These are phyloP conservation scores for Thoracochromis brauschi DNA, from an alignment of 2,113 vertebrate genomes.

Conservation along the genomic window DNA sequence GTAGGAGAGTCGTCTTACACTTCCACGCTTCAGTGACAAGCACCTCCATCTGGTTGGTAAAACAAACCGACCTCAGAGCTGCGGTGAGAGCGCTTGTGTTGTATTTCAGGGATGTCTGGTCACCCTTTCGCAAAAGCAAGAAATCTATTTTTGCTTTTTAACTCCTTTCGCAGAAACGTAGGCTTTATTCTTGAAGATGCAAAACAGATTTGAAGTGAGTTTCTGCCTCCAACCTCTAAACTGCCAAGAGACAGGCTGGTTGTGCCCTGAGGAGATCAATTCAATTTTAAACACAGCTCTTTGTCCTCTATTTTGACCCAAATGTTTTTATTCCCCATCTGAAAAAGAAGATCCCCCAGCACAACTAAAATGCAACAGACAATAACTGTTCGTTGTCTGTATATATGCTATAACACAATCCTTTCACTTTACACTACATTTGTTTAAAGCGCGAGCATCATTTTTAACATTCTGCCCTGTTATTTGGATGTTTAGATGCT, in stretches of 20 bases:
- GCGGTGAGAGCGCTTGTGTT: fast-evolving
- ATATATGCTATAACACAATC: fast-evolving
- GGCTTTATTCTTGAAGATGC: background rate
- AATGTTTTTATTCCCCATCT: background rate
- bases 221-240: background rate
- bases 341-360: background rate
- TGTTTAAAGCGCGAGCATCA: background rate
- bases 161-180: background rate
- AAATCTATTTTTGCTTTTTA: background rate
- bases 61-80: background rate
- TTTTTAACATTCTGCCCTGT: background rate
- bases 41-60: background rate
- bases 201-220: background rate
- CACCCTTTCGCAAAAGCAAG: background rate
- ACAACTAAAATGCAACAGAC: background rate
- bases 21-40: background rate
- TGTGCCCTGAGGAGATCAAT: background rate
- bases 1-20: background rate
- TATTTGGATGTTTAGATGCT: background rate
- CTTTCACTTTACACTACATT: background rate
- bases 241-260: background rate
- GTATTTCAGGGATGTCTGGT: background rate
- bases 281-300: background rate
- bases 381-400: fast-evolving
- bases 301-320: background rate